Evolutionary conservation across 2,113 vertebrate species (phyloP), one percentile per base, ranked within the genome.

Genomic region (Notarius lentiginosus): DNA sequence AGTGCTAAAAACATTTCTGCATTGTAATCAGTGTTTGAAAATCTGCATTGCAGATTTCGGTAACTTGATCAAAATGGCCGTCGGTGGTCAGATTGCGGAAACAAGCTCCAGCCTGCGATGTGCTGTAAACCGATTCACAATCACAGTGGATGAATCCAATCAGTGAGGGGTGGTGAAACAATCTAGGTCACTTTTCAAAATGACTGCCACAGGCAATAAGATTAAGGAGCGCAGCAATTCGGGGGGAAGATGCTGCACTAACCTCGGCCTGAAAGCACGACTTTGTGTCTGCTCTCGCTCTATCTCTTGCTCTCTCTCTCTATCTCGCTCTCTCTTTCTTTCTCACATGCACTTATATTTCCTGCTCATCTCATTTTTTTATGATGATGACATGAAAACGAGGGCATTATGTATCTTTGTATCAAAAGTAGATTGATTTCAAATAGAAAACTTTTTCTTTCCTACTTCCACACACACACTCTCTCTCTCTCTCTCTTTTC

Each of bases 131-230:
- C 93, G 88, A 93, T 92, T 93, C 92, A 91, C 92, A 92, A 93
- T 95, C 91, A 93, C 89, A 85, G 56, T 47, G 86, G 90, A 93
- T 93, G 91, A 94, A 93, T 94, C 93, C 92, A 94, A 93, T 95
- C 92, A 91, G 72, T 1, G 88, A 81, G 79, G 87, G 91, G 85
- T 85, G 88, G 88, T 51, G 84, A 90, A 90, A 93, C 91, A 93
- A 95, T 94, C 91, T 94, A 90, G 92, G 91, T 90, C 92, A 92
- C 90, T 94, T 93, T 94, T 92, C 88, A 91, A 92, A 92, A 92
- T 92, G 93, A 92, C 92, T 93, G 93, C 94, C 93, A 91, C 90
- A 91, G 93, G 93, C 93, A 91, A 89, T 88, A 89, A 94, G 94
- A 95, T 94, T 94, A 94, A 92, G 92, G 92, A 88, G 79, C 65